Evolutionary conservation across 2,113 vertebrate species (phyloP).

Genomic region (Tapirus terrestris): DNA sequence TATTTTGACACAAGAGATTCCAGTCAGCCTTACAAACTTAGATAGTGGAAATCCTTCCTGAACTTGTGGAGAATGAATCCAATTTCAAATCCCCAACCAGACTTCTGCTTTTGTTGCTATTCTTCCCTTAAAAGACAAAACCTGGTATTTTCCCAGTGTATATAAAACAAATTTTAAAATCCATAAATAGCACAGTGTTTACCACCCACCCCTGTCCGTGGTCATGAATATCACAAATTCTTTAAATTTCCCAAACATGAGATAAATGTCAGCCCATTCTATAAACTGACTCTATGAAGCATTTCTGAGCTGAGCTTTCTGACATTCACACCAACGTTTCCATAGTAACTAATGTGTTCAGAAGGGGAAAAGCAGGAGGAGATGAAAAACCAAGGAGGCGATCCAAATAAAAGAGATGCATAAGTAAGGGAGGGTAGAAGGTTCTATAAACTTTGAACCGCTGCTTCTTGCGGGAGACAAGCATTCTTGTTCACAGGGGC

Average conservation of each 20-base stretch:
- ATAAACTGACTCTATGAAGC: conserved; percentile 64
- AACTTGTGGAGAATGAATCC: conserved; percentile 68
- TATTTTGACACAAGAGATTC: conserved; percentile 69
- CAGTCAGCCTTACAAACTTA: conserved; percentile 58
- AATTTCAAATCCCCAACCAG: conserved; percentile 70
- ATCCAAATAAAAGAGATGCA: conserved; percentile 71
- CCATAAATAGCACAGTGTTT: conserved; percentile 59
- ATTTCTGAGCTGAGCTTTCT: conserved; percentile 34
- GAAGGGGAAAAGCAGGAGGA: conserved; percentile 73
- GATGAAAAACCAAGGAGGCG: conserved; percentile 73
- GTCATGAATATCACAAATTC: conserved; percentile 77
- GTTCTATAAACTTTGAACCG: conserved; percentile 57
- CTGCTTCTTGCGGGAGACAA: not conserved
- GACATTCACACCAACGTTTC: conserved; percentile 81
- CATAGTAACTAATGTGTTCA: conserved; percentile 84
- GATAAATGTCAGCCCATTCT: conserved; percentile 71
- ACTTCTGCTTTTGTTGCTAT: conserved; percentile 57
- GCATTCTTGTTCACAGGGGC: not conserved
- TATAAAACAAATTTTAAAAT: conserved; percentile 71
- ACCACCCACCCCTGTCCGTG: conserved; percentile 39
- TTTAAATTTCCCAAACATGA: conserved; percentile 77
- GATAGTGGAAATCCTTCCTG: conserved; percentile 61
- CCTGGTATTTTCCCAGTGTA: conserved; percentile 42
- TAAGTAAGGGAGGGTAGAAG: conserved; percentile 3
- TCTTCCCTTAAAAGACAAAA: conserved; percentile 58